Evolutionary conservation across 2,888 invertebrate genomes (phyloP).

Genomic region (Platycheirus albimanus): DNA sequence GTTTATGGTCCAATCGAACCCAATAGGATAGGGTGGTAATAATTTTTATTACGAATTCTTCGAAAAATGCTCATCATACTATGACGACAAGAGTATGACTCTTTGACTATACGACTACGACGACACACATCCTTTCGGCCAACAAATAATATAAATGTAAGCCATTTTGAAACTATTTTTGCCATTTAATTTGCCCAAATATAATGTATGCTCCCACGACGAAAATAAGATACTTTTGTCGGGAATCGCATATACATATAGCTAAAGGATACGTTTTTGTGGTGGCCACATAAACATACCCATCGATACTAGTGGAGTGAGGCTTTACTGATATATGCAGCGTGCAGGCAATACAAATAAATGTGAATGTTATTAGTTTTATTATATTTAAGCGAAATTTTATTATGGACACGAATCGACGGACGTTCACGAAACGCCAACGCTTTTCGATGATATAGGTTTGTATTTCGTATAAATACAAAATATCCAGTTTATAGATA

Average conservation of each 20-base stretch:
- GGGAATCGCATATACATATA: constrained; percentile 37
- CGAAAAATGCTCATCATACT: constrained; percentile 25
- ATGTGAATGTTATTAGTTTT: constrained; percentile 58
- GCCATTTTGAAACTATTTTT: constrained; percentile 28
- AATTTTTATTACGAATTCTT: constrained; percentile 48
- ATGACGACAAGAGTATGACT: no score
- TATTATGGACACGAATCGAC: constrained; percentile 57
- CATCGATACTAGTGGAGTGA: not conserved
- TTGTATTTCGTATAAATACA: not conserved
- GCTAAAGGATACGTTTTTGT: not conserved
- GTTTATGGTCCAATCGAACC: not conserved
- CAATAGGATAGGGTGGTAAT: constrained; percentile 2
- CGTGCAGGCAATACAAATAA: constrained; percentile 54
- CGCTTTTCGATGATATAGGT: constrained; percentile 24
- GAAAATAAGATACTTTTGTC: constrained; percentile 10
- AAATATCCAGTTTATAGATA: not conserved
- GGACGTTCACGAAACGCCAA: constrained; percentile 28
- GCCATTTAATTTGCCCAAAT: constrained; percentile 42
- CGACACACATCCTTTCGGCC: not conserved
- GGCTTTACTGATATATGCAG: constrained; percentile 1
- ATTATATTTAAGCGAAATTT: constrained; percentile 61
- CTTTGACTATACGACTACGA: no score
- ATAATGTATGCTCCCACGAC: constrained; percentile 13
- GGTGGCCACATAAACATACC: no score
- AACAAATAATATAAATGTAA: not conserved